These are phyloP conservation scores for Perca schrenkii DNA, from an alignment of 2,113 vertebrate genomes.

Conservation along the genomic window DNA sequence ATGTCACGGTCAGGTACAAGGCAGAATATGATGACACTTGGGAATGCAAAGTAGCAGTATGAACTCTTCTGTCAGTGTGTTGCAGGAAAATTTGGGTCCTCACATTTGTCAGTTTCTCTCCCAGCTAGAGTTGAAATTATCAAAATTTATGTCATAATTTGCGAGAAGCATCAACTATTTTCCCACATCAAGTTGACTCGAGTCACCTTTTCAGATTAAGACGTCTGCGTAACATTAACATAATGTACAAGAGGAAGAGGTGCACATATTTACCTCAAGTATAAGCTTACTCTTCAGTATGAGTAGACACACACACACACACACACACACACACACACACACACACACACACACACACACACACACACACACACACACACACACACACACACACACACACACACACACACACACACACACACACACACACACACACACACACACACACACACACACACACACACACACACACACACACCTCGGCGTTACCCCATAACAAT, in stretches of 20 bases:
- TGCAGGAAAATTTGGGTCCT: not conserved
- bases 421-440: not conserved
- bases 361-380: not conserved
- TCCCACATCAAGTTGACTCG: not conserved
- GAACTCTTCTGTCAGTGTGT: not conserved
- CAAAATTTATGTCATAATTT: not conserved
- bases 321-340: not conserved
- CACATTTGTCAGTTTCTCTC: not conserved
- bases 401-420: not conserved
- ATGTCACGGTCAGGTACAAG: slow-evolving; percentile 1
- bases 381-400: not conserved
- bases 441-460: not conserved
- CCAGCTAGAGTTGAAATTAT: not conserved
- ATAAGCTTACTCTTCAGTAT: not conserved
- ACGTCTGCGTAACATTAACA: slow-evolving; percentile 9
- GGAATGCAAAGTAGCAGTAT: not conserved
- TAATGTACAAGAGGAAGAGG: slow-evolving; percentile 11
- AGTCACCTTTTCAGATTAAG: not conserved
- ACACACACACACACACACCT: not conserved
- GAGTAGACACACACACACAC: not conserved
- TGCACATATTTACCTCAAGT: slow-evolving; percentile 26
- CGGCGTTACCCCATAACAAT: not conserved
- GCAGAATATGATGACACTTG: slow-evolving; percentile 11
- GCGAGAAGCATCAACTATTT: not conserved
- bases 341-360: not conserved